Conservation (phyloP, 2,797 vertebrate genomes). For the Emydoidea blandingii region DNA sequence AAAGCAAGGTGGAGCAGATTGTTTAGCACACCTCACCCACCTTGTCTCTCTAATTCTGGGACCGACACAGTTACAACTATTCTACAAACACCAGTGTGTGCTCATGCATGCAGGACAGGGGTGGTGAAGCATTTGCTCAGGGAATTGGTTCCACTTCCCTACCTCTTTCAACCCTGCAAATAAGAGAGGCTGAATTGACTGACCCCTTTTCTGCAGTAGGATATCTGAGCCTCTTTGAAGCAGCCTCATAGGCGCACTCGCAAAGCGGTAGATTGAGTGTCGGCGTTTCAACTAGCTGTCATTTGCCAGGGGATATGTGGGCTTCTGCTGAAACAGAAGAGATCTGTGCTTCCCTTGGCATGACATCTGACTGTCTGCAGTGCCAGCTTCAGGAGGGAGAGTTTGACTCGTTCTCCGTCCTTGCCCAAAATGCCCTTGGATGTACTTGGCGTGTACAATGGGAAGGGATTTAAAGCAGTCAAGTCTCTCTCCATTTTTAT, state of each 20-base stretch:
- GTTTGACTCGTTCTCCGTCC: neutral
- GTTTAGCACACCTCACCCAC: neutral
- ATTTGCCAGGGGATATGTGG: rapidly evolving
- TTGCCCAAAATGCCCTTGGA: neutral
- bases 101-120: neutral
- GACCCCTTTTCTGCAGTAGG: neutral
- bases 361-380: neutral
- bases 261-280: rapidly evolving
- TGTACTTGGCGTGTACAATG: neutral
- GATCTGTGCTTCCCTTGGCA: neutral
- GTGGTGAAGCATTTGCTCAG: neutral
- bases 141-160: neutral
- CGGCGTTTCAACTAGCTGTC: rapidly evolving
- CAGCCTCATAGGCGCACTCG: rapidly evolving
- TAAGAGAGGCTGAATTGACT: rapidly evolving
- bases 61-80: neutral
- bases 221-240: neutral
- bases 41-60: neutral
- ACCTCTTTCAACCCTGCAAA: neutral
- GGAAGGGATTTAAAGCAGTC: rapidly evolving
- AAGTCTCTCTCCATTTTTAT: neutral
- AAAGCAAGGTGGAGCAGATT: neutral
- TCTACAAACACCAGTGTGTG: neutral
- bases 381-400: neutral
- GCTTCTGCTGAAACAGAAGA: neutral